Percentiles rank a stretch among this genome's conserved stretches.
phyloP scores from a whole-genome alignment of 2,888 invertebrate genomes.

The Temnothorax unifasciatus region DNA sequence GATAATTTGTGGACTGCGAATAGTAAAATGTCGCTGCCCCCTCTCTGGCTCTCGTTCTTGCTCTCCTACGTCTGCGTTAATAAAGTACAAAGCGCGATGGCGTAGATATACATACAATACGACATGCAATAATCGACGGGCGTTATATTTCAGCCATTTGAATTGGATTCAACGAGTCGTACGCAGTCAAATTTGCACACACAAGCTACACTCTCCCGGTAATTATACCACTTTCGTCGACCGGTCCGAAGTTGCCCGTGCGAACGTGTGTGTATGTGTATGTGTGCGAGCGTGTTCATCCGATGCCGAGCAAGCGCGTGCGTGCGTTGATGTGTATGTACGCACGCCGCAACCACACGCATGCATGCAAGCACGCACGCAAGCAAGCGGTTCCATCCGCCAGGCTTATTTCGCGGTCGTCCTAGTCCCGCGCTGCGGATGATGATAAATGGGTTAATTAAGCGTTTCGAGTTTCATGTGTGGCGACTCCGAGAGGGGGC shows the following conservation, averaged over 20 bases:
- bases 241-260: constrained; percentile 61
- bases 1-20: constrained; percentile 4
- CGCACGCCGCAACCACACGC: constrained; percentile 20
- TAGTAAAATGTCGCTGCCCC: not conserved
- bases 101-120: not conserved
- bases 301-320: constrained; percentile 17
- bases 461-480: constrained; percentile 67
- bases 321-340: not conserved
- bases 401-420: constrained; percentile 72
- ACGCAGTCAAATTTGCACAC: constrained; percentile 70
- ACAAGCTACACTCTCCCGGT: constrained; percentile 62
- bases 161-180: constrained; percentile 77
- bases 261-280: constrained; percentile 26
- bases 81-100: constrained; percentile 1
- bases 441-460: constrained; percentile 76
- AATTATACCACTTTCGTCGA: constrained; percentile 75
- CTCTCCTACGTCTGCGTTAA: not conserved
- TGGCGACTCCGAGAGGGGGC: constrained; percentile 41
- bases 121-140: constrained; percentile 71
- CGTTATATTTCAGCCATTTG: constrained; percentile 74
- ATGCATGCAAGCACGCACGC: constrained; percentile 9
- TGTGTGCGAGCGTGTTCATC: constrained; percentile 9
- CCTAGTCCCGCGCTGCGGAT: constrained; percentile 57
- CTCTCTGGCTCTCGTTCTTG: not conserved
- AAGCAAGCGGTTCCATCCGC: constrained; percentile 44